These are phyloP conservation scores for Blera fallax DNA, from an alignment of 2,888 invertebrate genomes.

Conservation along the genomic window DNA sequence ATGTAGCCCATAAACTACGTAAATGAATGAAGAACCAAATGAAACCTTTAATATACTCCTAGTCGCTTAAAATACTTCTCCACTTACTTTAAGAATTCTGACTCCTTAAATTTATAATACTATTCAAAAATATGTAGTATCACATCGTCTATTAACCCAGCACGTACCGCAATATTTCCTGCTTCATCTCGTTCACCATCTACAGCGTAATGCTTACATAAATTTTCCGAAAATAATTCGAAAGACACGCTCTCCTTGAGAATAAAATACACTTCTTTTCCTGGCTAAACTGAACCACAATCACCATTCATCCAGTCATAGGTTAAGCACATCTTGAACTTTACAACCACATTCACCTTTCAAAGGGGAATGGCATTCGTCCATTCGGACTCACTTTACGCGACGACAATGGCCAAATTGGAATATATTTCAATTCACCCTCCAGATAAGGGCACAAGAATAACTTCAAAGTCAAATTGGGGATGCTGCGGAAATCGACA, in stretches of 20 bases:
- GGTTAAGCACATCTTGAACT: conserved; percentile 56
- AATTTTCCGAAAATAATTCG: conserved; percentile 14
- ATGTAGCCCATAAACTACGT: no score
- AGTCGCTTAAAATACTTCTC: no score
- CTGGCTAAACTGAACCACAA: conserved; percentile 32
- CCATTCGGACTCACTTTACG: conserved; percentile 11
- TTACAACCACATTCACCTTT: conserved; percentile 46
- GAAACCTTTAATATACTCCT: no score
- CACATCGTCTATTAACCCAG: neutral
- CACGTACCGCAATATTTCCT: neutral
- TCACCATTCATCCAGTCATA: conserved; percentile 58
- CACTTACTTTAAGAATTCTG: no score
- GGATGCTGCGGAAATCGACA: conserved; percentile 19
- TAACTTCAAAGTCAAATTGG: conserved; percentile 42
- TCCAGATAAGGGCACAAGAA: neutral
- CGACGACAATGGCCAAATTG: conserved; percentile 43
- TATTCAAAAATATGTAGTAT: neutral
- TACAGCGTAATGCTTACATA: neutral
- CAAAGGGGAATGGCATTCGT: neutral
- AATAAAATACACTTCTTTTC: conserved; percentile 8
- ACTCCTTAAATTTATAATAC: no score
- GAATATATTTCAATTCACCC: conserved; percentile 51
- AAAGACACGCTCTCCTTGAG: neutral
- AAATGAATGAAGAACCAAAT: no score
- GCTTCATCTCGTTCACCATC: neutral